Conservation (phyloP, 92 coral and sea anemone species). For the Actinernus sp. region DNA sequence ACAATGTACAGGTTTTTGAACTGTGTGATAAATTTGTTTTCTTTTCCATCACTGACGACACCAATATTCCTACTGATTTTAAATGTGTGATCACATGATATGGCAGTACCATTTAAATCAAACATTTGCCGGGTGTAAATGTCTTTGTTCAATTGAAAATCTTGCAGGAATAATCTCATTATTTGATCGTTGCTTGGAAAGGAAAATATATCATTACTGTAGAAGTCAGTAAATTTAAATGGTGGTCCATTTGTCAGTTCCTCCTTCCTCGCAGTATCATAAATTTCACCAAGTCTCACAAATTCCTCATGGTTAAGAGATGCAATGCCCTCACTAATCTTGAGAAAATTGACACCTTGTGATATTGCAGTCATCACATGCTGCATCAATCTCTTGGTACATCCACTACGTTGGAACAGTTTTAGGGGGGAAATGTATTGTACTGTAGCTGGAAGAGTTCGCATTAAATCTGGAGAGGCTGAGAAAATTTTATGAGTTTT, state of each 20-base stretch:
- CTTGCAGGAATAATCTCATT: conserved; percentile 14
- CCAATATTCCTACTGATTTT: conserved; percentile 42
- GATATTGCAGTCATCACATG: background rate
- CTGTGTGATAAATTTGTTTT: background rate
- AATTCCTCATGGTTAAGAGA: background rate
- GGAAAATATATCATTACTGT: conserved; percentile 15
- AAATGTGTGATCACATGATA: conserved; percentile 28
- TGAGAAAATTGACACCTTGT: background rate
- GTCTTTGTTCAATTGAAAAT: conserved; percentile 5
- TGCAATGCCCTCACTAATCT: background rate
- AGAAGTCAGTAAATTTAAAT: too few species aligned
- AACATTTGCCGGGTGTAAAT: background rate
- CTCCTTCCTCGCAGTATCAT: too few species aligned
- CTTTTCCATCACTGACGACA: background rate
- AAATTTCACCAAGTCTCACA: too few species aligned
- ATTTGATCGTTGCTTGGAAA: conserved; percentile 53
- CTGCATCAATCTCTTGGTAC: background rate
- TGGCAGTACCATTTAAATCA: conserved; percentile 1
- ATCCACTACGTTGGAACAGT: background rate
- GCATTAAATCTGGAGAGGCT: background rate
- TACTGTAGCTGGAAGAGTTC: background rate
- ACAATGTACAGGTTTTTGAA: background rate
- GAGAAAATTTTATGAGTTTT: background rate
- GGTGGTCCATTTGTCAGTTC: too few species aligned
- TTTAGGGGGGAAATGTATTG: background rate